Conservation (phyloP, 92 coral and sea anemone genomes). For the Hydrozoanthus gracilis region DNA sequence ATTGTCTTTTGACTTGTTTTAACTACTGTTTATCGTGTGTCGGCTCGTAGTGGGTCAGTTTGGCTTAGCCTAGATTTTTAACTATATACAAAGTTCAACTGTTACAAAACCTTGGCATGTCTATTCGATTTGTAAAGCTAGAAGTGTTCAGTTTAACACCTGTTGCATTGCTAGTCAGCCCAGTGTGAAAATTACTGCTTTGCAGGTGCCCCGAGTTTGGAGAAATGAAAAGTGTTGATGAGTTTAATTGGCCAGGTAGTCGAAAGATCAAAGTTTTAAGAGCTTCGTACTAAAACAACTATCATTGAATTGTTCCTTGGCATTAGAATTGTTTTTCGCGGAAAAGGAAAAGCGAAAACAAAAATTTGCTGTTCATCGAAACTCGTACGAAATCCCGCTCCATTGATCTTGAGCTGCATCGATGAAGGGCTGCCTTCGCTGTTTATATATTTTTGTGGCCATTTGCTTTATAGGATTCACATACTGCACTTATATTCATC, state of each 20-base stretch:
- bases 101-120: neutral
- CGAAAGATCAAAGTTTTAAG: neutral
- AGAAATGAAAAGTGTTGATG: neutral
- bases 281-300: neutral
- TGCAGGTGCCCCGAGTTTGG: constrained; percentile 8
- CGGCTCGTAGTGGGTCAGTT: neutral
- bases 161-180: neutral
- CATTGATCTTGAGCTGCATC: neutral
- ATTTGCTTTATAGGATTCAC: constrained; percentile 6
- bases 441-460: constrained; percentile 16
- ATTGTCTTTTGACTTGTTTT: neutral
- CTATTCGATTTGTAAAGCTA: neutral
- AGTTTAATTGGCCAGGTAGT: neutral
- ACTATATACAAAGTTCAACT: neutral
- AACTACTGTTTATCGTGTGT: neutral
- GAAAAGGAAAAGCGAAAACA: neutral
- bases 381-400: neutral
- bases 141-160: neutral
- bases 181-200: neutral
- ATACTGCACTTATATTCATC: constrained; percentile 24
- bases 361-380: too few species aligned
- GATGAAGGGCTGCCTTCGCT: constrained; percentile 2
- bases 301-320: neutral
- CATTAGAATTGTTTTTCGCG: neutral
- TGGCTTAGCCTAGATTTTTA: neutral